Evolutionary conservation across 1,140 invertebrate species (phyloP), one percentile per base, ranked within the genome.

Genomic region (Palaemon carinicauda): DNA sequence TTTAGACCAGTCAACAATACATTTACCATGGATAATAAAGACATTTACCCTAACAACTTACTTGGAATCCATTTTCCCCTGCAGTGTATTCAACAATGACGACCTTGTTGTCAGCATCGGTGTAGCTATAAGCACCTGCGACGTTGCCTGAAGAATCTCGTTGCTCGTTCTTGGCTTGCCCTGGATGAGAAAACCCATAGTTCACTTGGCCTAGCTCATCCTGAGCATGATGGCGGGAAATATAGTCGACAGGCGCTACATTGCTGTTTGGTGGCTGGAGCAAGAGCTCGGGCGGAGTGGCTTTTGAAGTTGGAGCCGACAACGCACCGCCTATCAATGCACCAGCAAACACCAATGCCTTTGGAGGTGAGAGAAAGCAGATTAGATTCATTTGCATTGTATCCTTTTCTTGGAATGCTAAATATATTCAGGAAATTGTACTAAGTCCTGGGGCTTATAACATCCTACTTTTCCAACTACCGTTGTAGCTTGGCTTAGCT

Each of bases 1-100:
- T 41, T 0, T 12, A 41, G 7, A 41, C 41, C 41, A 41, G 1
- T 41, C 3, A 41, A 41, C 9, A 41, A 41, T 12, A 41, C 7
- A 9, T 41, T 41, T 7, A 7, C 41, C 1, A 41, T 41, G 7
- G 12, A 41, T 41, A 41, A 41, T 41, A 41, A 41, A 41, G 41
- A 9, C 7, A 41, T 41, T 3, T 12, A 5, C 41, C 7, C 12
- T 7, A 0, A 41, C 7, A 41, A 41, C 41, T 41, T 41, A 41
- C 41, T 41, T 93, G 92, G 91, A 93, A 94, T 87, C 94, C 93
- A 15, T 90, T 85, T 77, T 86, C 90, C 74, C 91, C 92, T 88
- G 92, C 92, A 33, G 91, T 90, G 89, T 92, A 93, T 89, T 93
- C 92, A 88, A 92, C 92, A 77, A 92, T 91, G 87, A 93, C 91